These are phyloP conservation scores for Acanthiza pusilla DNA, from an alignment of 2,797 vertebrate genomes.

Conservation along the genomic window DNA sequence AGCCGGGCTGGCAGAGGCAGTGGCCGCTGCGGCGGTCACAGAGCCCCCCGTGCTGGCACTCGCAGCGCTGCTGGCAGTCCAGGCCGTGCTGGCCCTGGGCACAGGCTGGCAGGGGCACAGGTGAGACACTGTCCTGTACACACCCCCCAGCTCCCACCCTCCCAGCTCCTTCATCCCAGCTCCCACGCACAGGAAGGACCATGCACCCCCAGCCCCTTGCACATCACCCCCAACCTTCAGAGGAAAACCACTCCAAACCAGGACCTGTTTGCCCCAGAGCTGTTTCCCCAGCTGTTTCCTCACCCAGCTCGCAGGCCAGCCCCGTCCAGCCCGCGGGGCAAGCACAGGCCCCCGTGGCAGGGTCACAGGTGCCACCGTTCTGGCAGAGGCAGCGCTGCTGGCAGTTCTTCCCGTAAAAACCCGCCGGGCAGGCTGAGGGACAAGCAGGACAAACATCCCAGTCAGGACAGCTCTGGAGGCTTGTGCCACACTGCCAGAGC, in stretches of 20 bases:
- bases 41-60: slow-evolving; percentile 79
- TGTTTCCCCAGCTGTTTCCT: background rate
- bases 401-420: slow-evolving; percentile 81
- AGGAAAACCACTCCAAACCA: fast-evolving
- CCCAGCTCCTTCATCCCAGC: background rate
- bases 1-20: slow-evolving; percentile 84
- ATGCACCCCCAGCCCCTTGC: fast-evolving
- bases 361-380: slow-evolving; percentile 84
- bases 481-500: background rate
- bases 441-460: background rate
- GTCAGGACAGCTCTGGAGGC: background rate
- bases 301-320: slow-evolving; percentile 87
- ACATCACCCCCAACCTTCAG: fast-evolving
- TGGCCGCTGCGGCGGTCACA: slow-evolving; percentile 78
- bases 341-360: slow-evolving; percentile 74
- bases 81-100: slow-evolving; percentile 63
- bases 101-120: slow-evolving; percentile 75
- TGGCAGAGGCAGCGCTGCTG: slow-evolving; percentile 84
- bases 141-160: background rate
- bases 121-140: background rate
- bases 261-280: background rate
- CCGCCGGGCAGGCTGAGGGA: slow-evolving; percentile 80
- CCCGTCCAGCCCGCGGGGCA: slow-evolving; percentile 86
- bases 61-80: slow-evolving; percentile 79
- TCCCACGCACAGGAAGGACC: fast-evolving